Conservation (phyloP, 2,797 vertebrate species). For the Arnoldichthys spilopterus region DNA sequence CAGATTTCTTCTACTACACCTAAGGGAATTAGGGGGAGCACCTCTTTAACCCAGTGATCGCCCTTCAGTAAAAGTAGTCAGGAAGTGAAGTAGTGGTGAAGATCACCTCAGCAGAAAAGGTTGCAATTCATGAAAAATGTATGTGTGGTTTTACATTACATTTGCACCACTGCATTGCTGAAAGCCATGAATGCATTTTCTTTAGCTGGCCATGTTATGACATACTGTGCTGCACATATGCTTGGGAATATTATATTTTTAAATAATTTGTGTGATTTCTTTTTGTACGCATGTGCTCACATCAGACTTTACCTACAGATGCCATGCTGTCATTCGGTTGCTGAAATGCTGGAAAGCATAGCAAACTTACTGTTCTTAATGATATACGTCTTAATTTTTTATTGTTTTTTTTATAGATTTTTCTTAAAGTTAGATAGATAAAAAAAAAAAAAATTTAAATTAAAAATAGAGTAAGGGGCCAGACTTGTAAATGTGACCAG, state of each 20-base stretch:
- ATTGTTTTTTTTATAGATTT: neutral
- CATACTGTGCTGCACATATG: neutral
- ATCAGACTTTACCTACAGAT: neutral
- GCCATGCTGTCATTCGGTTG: neutral
- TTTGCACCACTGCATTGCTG: neutral
- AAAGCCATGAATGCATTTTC: neutral
- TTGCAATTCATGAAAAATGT: neutral
- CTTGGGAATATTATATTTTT: neutral
- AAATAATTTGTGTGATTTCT: neutral
- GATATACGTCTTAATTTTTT: neutral
- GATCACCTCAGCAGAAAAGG: neutral
- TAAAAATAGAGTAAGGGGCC: too few relatives aligned
- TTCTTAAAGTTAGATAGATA: neutral
- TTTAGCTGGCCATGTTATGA: slow-evolving; percentile 5
- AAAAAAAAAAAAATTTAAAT: neutral
- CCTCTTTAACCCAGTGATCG: neutral
- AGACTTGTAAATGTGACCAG: too few relatives aligned
- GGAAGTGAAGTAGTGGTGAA: neutral
- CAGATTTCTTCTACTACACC: too few relatives aligned
- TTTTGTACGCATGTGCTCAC: neutral
- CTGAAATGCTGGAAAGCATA: neutral
- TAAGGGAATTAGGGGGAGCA: too few relatives aligned
- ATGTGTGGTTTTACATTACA: neutral
- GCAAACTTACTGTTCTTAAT: neutral
- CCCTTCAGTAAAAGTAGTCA: neutral